Conservation (phyloP, 35 echinoderm and acorn worm genomes). For the Anneissia japonica region DNA sequence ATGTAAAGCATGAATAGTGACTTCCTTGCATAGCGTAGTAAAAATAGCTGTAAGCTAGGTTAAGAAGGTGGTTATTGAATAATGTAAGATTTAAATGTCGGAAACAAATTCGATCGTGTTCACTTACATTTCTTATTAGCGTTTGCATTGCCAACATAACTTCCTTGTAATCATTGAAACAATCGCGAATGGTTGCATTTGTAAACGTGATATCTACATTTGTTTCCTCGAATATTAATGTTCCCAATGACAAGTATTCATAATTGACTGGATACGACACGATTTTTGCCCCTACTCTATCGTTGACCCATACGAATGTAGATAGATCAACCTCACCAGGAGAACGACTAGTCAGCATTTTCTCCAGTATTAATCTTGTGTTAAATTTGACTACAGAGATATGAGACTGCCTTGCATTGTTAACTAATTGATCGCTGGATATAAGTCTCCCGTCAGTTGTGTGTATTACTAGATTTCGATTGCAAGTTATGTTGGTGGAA, state of each 20-base stretch:
- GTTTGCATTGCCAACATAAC: neutral
- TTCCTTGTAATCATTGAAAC: neutral
- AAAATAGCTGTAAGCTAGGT: neutral
- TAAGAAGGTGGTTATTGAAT: neutral
- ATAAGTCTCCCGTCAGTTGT: neutral
- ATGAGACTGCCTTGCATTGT: neutral
- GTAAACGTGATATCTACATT: neutral
- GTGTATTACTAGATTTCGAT: no score
- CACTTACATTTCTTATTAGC: neutral
- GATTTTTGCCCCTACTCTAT: neutral
- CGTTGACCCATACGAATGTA: neutral
- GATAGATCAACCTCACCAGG: no score
- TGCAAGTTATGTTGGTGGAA: no score
- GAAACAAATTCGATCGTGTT: neutral
- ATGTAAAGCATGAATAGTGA: neutral
- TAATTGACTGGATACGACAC: neutral
- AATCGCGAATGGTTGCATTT: neutral
- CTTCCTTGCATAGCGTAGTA: neutral
- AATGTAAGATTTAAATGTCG: neutral
- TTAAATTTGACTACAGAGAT: neutral
- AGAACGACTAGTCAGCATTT: no score
- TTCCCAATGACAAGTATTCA: neutral
- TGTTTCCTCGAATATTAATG: neutral
- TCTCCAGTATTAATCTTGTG: no score
- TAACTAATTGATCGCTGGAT: neutral